These are phyloP conservation scores for Laticauda laticaudata DNA, from an alignment of 2,113 vertebrate genomes.

Conservation along the genomic window DNA sequence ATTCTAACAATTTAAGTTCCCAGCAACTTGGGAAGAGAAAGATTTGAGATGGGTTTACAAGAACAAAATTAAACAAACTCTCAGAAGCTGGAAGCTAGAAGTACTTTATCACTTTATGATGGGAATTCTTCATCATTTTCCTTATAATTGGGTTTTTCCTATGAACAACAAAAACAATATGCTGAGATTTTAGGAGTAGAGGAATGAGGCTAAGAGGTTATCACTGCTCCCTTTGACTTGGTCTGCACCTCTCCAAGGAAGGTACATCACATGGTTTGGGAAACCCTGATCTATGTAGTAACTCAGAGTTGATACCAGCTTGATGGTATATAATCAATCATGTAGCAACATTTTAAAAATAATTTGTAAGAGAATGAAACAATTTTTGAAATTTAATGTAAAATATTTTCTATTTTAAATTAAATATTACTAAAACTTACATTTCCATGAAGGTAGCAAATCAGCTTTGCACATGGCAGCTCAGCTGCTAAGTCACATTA, in stretches of 20 bases:
- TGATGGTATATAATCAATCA: neutral
- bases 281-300: neutral
- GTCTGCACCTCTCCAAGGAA: neutral
- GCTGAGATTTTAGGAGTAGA: neutral
- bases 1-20: neutral
- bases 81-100: neutral
- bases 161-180: neutral
- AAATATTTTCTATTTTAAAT: neutral
- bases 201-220: no score
- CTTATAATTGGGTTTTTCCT: neutral
- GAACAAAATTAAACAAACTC: conserved; percentile 8
- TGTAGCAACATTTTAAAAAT: neutral
- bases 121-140: neutral
- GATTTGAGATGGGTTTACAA: neutral
- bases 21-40: neutral
- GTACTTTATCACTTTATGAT: neutral
- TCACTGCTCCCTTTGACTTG: neutral
- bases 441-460: neutral
- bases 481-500: neutral
- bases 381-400: no score
- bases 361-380: neutral
- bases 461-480: neutral
- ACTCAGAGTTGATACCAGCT: neutral
- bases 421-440: neutral
- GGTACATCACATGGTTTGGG: neutral